Conservation (phyloP, 2,797 vertebrate genomes). For the Eulemur albifrons region DNA sequence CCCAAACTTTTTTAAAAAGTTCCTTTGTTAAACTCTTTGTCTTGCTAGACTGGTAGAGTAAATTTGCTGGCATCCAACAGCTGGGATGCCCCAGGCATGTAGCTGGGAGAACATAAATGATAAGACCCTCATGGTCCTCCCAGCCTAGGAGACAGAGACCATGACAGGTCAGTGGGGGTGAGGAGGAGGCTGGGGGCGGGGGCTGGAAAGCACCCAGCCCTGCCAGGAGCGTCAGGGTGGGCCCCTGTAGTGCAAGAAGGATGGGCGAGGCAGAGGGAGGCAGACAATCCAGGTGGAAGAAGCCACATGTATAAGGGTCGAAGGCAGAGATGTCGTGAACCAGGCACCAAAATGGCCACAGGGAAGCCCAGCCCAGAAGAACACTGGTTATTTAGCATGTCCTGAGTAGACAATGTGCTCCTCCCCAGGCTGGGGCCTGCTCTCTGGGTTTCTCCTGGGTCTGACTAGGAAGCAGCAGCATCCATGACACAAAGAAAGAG, state of each 20-base stretch:
- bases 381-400: no score
- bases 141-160: background rate
- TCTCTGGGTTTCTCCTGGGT: background rate
- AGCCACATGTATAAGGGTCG: background rate
- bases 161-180: background rate
- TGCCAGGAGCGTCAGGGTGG: background rate
- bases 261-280: background rate
- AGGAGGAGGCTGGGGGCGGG: background rate
- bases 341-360: background rate
- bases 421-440: background rate
- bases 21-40: no score
- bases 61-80: background rate
- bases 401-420: no score
- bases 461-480: background rate
- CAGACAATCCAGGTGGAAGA: background rate
- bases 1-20: no score
- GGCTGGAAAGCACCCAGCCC: background rate
- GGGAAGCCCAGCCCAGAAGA: background rate
- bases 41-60: background rate
- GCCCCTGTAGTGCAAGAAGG: background rate
- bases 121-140: background rate
- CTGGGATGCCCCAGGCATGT: fast-evolving
- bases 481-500: background rate
- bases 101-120: background rate
- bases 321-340: background rate